These are phyloP conservation scores for Corythornis vintsioides DNA, from an alignment of 2,113 vertebrate species.

Conservation along the genomic window DNA sequence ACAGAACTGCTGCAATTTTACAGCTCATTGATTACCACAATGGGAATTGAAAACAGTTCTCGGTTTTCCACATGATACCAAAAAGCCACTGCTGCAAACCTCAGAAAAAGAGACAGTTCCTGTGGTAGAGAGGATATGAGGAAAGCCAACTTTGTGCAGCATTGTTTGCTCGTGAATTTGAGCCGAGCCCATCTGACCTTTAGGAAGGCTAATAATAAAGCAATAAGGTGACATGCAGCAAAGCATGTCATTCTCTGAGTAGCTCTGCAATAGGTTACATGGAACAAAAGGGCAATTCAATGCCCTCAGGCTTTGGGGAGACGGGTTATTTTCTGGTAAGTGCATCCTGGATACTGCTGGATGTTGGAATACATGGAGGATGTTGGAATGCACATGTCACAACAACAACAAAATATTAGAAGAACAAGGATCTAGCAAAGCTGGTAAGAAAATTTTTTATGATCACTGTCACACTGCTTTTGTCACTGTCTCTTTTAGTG, in stretches of 20 bases:
- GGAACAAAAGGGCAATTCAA: conserved; percentile 29
- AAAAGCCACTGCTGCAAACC: conserved; percentile 17
- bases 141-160: background rate
- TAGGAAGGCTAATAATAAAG: conserved; percentile 49
- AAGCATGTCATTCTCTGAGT: conserved; percentile 14
- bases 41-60: conserved; percentile 44
- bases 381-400: background rate
- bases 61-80: background rate
- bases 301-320: background rate
- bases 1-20: conserved; percentile 70
- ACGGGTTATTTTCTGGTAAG: background rate
- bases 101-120: background rate
- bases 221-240: background rate
- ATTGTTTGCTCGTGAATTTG: background rate
- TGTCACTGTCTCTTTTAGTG: background rate
- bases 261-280: conserved; percentile 12
- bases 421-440: background rate
- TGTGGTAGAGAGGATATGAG: background rate
- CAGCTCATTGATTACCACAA: conserved; percentile 71
- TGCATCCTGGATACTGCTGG: background rate
- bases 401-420: background rate
- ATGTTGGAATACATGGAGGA: background rate
- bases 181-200: conserved; percentile 38
- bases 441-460: background rate
- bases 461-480: background rate